Conservation (phyloP, 1,140 invertebrate genomes). For the Cydia pomonella region DNA sequence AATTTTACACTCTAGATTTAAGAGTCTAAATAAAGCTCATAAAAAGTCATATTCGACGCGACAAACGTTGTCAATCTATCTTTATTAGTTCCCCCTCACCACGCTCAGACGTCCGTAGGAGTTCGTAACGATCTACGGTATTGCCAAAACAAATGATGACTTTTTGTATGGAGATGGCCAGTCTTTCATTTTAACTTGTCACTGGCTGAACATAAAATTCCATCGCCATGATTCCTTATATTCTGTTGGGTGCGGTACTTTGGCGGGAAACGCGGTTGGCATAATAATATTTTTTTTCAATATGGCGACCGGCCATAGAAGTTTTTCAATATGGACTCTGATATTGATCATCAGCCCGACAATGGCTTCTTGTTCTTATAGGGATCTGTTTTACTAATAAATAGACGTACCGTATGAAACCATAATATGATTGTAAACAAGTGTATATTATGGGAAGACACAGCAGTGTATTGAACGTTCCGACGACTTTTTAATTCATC, state of each 20-base stretch:
- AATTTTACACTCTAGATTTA: no score
- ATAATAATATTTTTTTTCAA: constrained; percentile 52
- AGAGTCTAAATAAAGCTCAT: no score
- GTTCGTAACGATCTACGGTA: no score
- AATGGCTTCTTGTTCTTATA: constrained; percentile 63
- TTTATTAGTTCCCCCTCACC: no score
- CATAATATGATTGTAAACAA: neutral
- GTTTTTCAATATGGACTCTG: constrained; percentile 59
- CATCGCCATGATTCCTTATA: constrained; percentile 74
- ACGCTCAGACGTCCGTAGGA: no score
- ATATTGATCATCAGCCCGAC: constrained; percentile 43
- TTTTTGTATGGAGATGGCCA: no score
- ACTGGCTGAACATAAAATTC: constrained; percentile 68
- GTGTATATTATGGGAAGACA: no score
- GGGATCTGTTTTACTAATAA: constrained; percentile 48
- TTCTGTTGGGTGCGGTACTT: constrained; percentile 70
- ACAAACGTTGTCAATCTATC: no score
- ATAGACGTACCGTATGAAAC: neutral
- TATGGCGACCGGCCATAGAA: constrained; percentile 54
- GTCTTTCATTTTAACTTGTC: neutral
- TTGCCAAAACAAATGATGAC: no score
- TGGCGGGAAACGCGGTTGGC: constrained; percentile 61
- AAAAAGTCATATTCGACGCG: no score
- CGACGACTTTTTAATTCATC: no score
- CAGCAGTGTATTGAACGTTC: no score